Evolutionary conservation across 2,797 vertebrate species (phyloP), one percentile per base, ranked within the genome.

Genomic region (Eleutherodactylus coqui): DNA sequence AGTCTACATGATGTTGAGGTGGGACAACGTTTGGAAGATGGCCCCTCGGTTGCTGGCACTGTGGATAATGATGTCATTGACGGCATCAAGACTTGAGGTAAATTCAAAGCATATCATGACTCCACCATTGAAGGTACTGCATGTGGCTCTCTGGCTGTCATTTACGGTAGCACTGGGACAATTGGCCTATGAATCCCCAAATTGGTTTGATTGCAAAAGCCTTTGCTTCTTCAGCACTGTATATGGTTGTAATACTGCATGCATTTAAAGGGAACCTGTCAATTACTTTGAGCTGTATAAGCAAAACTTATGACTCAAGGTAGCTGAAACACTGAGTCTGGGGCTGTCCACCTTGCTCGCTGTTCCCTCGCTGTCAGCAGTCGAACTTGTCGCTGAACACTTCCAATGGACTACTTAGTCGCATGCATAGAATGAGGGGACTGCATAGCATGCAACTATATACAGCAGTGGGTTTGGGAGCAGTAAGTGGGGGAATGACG

Each of bases 1-100:
- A 87, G 86, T 34, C 13, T 69, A 51, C 80, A 47, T n/a, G 34
- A 72, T 27, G 51, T n/a, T 49, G 82, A 75, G 13, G 29, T 11
- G 27, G 67, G 47, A 24, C 69, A 11, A 19, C 36, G 32, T 55
- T 21, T 13, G 16, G 77, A 85, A 53, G 82, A 80, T 84, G 77
- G 55, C 82, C 55, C 58, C 41, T 43, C 14, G 41, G 36, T 32
- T 53, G 45, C 9, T 87, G 82, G 82, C 60, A 45, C 14, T 62
- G 38, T 85, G 76, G 77, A n/a, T 84, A 73, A 75, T 86, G n/a
- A 53, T 81, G 24, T 81, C 29, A 32, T 0, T 87, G n/a, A 32
- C 14, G 19, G 75, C 55, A 45, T 41, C 45, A 64, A 79, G 82
- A 75, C 53, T 67, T 55, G 82, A 84, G 82, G 86, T 87, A 84